Base-by-base conservation (phyloP, 2,113 vertebrate genomes). In the Apaloderma vittatum region DNA sequence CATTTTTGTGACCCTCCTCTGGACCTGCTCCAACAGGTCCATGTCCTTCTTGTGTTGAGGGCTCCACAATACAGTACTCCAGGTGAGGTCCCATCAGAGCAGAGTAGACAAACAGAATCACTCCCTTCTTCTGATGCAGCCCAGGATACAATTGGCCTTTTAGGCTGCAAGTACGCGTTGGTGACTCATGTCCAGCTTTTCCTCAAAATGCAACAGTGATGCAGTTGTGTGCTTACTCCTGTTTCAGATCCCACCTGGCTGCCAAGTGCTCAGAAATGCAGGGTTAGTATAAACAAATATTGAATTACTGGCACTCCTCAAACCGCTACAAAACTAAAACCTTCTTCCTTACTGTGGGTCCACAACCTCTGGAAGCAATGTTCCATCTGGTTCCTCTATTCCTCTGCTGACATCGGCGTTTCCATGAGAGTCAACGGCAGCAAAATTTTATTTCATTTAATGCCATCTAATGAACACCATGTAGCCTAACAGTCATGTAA, bases 251-350 rank as follows among this genome's bases (percentile, higher is more conserved):
- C 43, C 14, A 15, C 12, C 70, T 59, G 36, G 13, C n/a, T 84
- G 30, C 26, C 43, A 51, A 24, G 36, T 0, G 0, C 30, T 43
- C 78, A 85, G 82, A 92, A 92, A n/a, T 0, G 0, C 45, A 21
- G 54, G 14, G 18, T 66, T 57, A 52, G 7, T 57, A 24, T 23
- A 52, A 57, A 51, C 3, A 84, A 62, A 51, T 32, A 68, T 2
- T 72, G 29, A 82, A 65, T 18, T 61, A 23, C 29, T 68, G 62
- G 1, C 19, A 54, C 12, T 40, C 49, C 36, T 68, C 30, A 80
- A 23, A 40, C 34, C 68, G 29, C 48, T 88, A 24, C 34, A 73
- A 86, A 88, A 76, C 26, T 46, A 57, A n/a, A 68, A 15, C 10
- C 22, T 59, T 59, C 18, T 29, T 88, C 52, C 32, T 55, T 43